Percentiles rank a stretch among this genome's conserved stretches.
phyloP scores from a whole-genome alignment of 2,113 vertebrate species.

The Brienomyrus longianalis region DNA sequence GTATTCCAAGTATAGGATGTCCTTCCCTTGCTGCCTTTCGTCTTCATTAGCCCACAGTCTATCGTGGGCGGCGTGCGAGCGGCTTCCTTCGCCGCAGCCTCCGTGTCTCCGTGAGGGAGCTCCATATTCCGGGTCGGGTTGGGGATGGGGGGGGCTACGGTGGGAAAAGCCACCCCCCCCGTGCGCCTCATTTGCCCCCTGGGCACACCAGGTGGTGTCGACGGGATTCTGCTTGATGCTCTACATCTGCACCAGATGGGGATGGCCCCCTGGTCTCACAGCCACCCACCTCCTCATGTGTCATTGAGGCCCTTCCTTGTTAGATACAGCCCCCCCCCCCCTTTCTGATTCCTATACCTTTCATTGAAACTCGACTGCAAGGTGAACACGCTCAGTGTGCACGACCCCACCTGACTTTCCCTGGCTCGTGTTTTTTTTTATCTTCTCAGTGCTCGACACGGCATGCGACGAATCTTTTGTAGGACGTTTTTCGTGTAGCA shows the following conservation, averaged over 20 bases:
- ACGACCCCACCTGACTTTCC: neutral
- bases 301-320: neutral
- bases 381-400: neutral
- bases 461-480: neutral
- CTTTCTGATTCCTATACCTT: neutral
- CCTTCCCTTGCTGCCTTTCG: neutral
- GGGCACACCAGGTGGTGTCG: neutral
- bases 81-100: neutral
- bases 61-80: neutral
- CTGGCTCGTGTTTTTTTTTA: neutral
- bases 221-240: neutral
- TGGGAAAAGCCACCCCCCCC: neutral
- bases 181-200: neutral
- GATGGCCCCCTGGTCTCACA: neutral
- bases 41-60: neutral
- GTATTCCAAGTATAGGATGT: neutral
- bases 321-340: neutral
- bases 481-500: neutral
- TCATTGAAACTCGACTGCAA: neutral
- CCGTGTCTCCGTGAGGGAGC: neutral
- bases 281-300: neutral
- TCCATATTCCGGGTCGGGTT: neutral
- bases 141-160: neutral
- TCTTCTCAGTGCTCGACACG: neutral
- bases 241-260: neutral